A percentile compares a stretch with the other conserved stretches of the same genome.
phyloP scores from a whole-genome alignment of 2,888 invertebrate genomes.

The Drosophila prostipennis region DNA sequence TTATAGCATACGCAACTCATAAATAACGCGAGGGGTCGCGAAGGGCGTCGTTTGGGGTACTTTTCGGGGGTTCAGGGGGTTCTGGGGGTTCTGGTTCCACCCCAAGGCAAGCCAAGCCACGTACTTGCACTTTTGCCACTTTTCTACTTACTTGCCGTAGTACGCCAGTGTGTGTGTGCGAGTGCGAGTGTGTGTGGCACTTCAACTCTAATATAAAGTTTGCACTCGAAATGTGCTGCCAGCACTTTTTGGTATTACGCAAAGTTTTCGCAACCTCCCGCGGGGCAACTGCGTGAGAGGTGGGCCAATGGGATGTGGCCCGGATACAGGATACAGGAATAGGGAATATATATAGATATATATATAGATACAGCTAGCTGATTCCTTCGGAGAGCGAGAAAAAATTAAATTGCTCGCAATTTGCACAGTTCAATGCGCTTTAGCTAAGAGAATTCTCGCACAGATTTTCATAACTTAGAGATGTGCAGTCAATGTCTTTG shows the following conservation, averaged over 20 bases:
- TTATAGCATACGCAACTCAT: conserved; percentile 75
- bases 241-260: conserved; percentile 78
- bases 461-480: conserved; percentile 78
- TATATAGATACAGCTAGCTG: conserved; percentile 37
- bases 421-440: conserved; percentile 81
- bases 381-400: conserved; percentile 43
- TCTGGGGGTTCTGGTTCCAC: background rate
- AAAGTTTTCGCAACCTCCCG: conserved; percentile 62
- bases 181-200: conserved; percentile 63
- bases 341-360: background rate
- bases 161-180: conserved; percentile 12
- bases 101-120: conserved; percentile 49
- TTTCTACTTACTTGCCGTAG: conserved; percentile 60
- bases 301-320: conserved; percentile 7
- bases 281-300: conserved; percentile 34
- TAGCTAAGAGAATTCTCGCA: conserved; percentile 68
- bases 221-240: conserved; percentile 75
- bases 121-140: conserved; percentile 65
- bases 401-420: conserved; percentile 79
- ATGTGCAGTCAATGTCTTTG: conserved; percentile 53
- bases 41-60: conserved; percentile 13
- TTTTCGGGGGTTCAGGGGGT: conserved; percentile 12
- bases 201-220: conserved; percentile 78
- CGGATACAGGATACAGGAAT: conserved; percentile 4
- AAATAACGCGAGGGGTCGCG: conserved; percentile 61